phyloP scores from a whole-genome alignment of 1,140 invertebrate genomes.

The Eciton burchellii region DNA sequence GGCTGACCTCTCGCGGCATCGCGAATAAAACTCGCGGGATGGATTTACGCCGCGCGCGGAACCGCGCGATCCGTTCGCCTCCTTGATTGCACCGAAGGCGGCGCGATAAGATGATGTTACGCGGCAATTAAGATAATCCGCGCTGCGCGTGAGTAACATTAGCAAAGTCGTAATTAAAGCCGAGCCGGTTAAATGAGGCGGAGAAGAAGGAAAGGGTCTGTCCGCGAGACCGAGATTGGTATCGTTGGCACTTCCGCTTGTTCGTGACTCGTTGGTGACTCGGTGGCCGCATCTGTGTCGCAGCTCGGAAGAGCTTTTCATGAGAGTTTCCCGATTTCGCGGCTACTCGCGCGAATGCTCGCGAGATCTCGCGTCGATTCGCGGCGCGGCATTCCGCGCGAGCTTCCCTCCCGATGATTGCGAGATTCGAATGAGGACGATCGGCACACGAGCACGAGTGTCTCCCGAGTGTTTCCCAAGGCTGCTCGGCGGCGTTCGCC shows the following conservation, averaged over 20 bases:
- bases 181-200: not conserved
- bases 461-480: conserved; percentile 43
- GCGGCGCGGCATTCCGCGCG: not conserved
- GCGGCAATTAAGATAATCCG: conserved; percentile 65
- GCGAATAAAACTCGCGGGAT: not conserved
- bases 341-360: not conserved
- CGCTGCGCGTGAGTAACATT: conserved; percentile 43
- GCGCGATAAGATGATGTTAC: conserved; percentile 58
- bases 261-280: too few species aligned
- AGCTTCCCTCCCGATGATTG: conserved; percentile 44
- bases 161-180: conserved; percentile 62
- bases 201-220: conserved; percentile 29
- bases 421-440: conserved; percentile 58
- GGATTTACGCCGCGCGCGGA: not conserved
- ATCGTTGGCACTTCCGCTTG: conserved; percentile 53
- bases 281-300: conserved; percentile 55
- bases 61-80: conserved; percentile 41
- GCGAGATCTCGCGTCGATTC: too few species aligned
- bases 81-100: conserved; percentile 57
- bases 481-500: conserved; percentile 11
- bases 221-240: conserved; percentile 20
- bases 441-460: conserved; percentile 26
- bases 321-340: conserved; percentile 8
- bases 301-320: too few species aligned
- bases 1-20: not conserved